Conservation (phyloP, 2,113 vertebrate genomes). For the Mobula birostris region DNA sequence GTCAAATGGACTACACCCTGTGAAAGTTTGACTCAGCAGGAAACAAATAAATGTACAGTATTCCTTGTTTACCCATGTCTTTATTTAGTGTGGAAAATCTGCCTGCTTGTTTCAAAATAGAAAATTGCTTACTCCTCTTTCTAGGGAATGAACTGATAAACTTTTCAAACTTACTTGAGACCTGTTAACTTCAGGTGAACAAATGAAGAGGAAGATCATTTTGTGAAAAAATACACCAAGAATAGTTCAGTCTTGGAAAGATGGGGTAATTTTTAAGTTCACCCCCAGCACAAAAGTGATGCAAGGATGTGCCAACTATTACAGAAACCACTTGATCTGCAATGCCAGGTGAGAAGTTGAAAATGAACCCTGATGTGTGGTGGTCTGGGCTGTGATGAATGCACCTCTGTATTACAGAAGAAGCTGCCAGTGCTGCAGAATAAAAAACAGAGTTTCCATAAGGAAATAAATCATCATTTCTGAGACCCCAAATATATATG, state of each 20-base stretch:
- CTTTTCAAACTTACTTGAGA: not conserved
- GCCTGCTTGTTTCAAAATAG: too few relatives aligned
- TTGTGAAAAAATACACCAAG: not conserved
- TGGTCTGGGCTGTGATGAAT: conserved; percentile 1
- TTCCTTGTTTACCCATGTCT: not conserved
- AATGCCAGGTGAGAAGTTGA: not conserved
- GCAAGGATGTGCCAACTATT: too few relatives aligned
- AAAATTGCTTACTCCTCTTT: not conserved
- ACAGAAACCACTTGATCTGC: not conserved
- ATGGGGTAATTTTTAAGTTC: not conserved
- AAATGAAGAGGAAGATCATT: not conserved
- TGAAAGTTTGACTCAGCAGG: not conserved
- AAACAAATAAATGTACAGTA: not conserved
- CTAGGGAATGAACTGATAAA: not conserved
- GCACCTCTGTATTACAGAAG: not conserved
- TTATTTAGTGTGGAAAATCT: not conserved
- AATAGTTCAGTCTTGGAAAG: not conserved
- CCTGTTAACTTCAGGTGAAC: not conserved
- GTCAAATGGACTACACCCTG: not conserved
- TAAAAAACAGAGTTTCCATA: not conserved
- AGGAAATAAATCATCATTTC: not conserved
- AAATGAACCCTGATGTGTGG: not conserved
- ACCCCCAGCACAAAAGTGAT: not conserved
- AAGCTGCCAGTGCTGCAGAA: not conserved
- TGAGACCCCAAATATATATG: not conserved